phyloP scores from a whole-genome alignment of 2,113 vertebrate genomes.

The Marcusenius ussheri region DNA sequence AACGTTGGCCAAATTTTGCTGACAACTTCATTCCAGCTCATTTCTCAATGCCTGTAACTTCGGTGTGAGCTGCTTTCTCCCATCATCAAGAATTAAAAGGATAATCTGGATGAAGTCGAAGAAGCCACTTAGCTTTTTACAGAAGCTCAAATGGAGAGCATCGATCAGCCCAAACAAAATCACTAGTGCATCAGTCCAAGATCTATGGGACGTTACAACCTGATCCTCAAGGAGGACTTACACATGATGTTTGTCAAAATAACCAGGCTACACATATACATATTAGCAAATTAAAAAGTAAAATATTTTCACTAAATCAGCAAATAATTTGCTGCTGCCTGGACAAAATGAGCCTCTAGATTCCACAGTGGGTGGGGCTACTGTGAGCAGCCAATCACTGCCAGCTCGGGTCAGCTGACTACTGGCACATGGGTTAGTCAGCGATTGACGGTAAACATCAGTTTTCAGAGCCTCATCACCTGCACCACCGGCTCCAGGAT shows the following conservation, averaged over 20 bases:
- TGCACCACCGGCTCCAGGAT: background rate
- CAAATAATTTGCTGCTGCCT: too few relatives aligned
- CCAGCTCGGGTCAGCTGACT: background rate
- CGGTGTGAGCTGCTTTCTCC: background rate
- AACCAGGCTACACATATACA: too few relatives aligned
- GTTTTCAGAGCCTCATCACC: background rate
- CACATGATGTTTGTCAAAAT: background rate
- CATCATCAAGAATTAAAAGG: slow-evolving; percentile 12
- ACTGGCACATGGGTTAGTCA: background rate
- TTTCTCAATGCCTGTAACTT: background rate
- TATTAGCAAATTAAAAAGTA: too few relatives aligned
- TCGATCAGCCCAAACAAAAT: background rate
- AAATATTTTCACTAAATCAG: too few relatives aligned
- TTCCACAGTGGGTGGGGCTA: background rate
- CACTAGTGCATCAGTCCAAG: background rate
- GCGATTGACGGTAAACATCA: background rate
- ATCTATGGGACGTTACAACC: slow-evolving; percentile 18
- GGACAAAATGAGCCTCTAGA: background rate
- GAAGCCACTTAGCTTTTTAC: slow-evolving; percentile 17
- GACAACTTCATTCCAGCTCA: too few relatives aligned
- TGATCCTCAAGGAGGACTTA: background rate
- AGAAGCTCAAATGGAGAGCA: slow-evolving; percentile 15
- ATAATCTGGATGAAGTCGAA: slow-evolving; percentile 23
- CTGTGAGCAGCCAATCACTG: background rate
- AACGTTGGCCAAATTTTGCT: too few relatives aligned